Percentiles rank a stretch among this genome's conserved stretches.
Evolutionary conservation across 2,797 vertebrate species (phyloP).

Genomic region (Crax fasciolata): DNA sequence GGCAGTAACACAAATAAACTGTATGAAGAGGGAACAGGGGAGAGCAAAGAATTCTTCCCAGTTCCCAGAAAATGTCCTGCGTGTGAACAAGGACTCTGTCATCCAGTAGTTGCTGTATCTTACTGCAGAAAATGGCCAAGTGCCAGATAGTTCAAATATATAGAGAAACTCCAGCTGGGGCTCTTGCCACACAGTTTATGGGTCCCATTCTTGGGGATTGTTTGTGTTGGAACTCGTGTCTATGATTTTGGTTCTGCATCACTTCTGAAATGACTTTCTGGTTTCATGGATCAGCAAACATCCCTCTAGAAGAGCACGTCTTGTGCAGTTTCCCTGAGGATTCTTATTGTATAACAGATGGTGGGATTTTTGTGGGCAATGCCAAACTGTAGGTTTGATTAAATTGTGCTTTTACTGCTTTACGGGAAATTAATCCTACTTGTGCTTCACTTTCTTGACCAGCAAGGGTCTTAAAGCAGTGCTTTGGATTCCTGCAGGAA

Average conservation of each 20-base stretch:
- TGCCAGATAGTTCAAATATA: neutral
- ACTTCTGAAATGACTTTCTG: neutral
- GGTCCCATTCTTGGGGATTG: neutral
- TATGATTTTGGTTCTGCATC: neutral
- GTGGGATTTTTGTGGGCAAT: neutral
- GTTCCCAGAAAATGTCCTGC: neutral
- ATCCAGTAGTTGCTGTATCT: neutral
- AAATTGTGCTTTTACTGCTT: neutral
- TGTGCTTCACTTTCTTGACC: neutral
- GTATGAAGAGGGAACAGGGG: neutral
- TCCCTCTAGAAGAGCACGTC: neutral
- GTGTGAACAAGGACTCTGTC: neutral
- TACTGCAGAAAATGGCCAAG: neutral
- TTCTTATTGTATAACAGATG: neutral
- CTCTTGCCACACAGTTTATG: neutral
- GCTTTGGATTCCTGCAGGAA: neutral
- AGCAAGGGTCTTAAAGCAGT: neutral
- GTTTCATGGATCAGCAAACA: neutral
- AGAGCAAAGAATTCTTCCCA: neutral
- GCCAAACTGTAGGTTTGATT: neutral
- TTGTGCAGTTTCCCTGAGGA: neutral
- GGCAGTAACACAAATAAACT: neutral
- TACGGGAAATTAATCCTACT: neutral
- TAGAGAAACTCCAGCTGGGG: neutral
- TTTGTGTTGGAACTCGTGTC: rapidly evolving